phyloP scores from a whole-genome alignment of 2,113 vertebrate genomes.

The Centrocercus urophasianus region DNA sequence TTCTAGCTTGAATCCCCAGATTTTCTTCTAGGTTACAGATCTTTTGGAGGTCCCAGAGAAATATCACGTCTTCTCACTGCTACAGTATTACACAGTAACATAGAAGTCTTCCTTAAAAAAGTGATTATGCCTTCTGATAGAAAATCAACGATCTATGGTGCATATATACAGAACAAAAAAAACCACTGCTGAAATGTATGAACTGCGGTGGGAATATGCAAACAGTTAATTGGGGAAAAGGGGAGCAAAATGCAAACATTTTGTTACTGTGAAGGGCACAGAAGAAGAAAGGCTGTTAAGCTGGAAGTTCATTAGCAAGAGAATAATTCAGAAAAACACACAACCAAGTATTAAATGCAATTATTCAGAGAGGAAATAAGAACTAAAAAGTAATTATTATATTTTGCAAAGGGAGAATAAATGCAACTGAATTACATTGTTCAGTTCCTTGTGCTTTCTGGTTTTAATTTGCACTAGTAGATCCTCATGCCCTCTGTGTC shows the following conservation, averaged over 20 bases:
- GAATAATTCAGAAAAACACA: background rate
- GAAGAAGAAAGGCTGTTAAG: background rate
- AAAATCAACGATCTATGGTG: background rate
- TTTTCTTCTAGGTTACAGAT: background rate
- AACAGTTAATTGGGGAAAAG: background rate
- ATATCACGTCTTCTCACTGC: background rate
- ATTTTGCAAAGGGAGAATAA: background rate
- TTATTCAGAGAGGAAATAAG: slow-evolving; percentile 6
- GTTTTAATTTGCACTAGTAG: background rate
- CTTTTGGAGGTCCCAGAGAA: background rate
- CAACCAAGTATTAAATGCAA: background rate
- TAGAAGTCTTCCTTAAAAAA: background rate
- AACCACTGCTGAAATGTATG: accelerated
- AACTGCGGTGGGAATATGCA: background rate
- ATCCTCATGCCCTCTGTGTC: background rate
- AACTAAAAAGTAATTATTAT: background rate
- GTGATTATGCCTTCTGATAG: background rate
- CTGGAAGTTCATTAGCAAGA: background rate
- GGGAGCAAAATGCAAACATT: background rate
- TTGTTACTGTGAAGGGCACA: background rate
- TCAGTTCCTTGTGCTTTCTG: background rate
- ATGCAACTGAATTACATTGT: background rate
- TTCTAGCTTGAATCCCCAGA: background rate
- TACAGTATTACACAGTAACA: background rate
- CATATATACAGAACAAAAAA: background rate